phyloP scores from a whole-genome alignment of 2,888 invertebrate genomes.

The Drosophila prolongata region DNA sequence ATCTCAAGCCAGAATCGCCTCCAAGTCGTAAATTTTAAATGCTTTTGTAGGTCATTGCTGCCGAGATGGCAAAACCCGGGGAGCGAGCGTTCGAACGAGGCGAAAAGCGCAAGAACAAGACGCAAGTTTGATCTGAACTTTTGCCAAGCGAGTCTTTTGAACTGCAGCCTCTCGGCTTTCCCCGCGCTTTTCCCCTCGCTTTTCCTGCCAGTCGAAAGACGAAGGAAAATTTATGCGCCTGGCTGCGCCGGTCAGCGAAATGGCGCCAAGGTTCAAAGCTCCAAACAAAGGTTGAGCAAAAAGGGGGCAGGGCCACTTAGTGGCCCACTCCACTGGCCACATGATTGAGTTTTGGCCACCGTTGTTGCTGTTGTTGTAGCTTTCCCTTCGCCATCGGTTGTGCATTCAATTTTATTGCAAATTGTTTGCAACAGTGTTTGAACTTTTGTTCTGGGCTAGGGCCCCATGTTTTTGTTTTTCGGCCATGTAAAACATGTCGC shows the following conservation, averaged over 20 bases:
- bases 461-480: constrained; percentile 32
- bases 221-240: constrained; percentile 70
- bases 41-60: constrained; percentile 78
- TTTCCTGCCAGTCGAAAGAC: constrained; percentile 36
- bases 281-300: constrained; percentile 43
- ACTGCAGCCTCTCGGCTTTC: constrained; percentile 20
- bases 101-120: constrained; percentile 30
- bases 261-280: constrained; percentile 81
- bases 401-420: constrained; percentile 71
- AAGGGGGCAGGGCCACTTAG: constrained; percentile 55
- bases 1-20: constrained; percentile 45
- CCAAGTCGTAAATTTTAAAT: constrained; percentile 75
- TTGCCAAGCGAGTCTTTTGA: constrained; percentile 47
- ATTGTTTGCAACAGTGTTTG: constrained; percentile 65
- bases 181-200: background rate
- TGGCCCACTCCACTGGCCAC: constrained; percentile 45
- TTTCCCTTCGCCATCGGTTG: constrained; percentile 10
- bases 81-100: constrained; percentile 18
- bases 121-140: constrained; percentile 59
- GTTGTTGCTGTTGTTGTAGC: constrained; percentile 13
- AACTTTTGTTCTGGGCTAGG: constrained; percentile 10
- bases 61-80: constrained; percentile 17
- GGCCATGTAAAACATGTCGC: constrained; percentile 70
- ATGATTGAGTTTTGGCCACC: constrained; percentile 55
- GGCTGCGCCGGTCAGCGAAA: constrained; percentile 69